Base-by-base conservation (phyloP, 2,113 vertebrate genomes). In the Phalacrocorax pelagicus region DNA sequence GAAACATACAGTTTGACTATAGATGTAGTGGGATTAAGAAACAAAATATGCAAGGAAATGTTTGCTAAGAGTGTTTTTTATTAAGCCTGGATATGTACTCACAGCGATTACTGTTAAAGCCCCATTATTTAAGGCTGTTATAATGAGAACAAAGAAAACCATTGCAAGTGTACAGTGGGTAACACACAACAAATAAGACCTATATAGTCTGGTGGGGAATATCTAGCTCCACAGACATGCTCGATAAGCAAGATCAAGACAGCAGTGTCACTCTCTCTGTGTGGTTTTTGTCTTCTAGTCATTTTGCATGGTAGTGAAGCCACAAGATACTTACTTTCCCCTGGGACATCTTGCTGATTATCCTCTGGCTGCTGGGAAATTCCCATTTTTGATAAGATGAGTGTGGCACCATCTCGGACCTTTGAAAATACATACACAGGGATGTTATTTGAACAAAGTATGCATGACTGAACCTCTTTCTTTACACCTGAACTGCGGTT, bases 331-430 rank as follows among this genome's bases (percentile, higher is more conserved):
- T 97, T 97, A 99, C 99, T 98, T 96, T 99, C 99, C 72, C 99
- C 99, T 1, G 99, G 99, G 91, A 99, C 98, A 93, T 99, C 99
- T 94, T 99, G 99, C 96, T 99, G 99, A 96, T 99, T 99, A 94
- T 99, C 98, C 57, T 99, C 99, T 14, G 99, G 99, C 88, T 99
- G 99, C 92, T 99, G 99, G 36, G 98, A 98, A 95, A 99, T 98
- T 47, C 98, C 98, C 96, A 98, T 98, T 96, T 98, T 99, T 19
- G 99, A 99, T 83, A 99, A 97, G 94, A 99, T 99, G 87, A 99
- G 97, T 0, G 98, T 99, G 94, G 99, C 99, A 52, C 99, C 99
- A 32, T 99, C 99, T 83, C 99, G 98, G 58, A 99, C 99, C 99
- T 99, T 97, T 40, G 98, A 98, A 69, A 97, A 95, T 23, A 88